phyloP scores from a whole-genome alignment of 2,888 invertebrate genomes.

The Monochamus alternatus region DNA sequence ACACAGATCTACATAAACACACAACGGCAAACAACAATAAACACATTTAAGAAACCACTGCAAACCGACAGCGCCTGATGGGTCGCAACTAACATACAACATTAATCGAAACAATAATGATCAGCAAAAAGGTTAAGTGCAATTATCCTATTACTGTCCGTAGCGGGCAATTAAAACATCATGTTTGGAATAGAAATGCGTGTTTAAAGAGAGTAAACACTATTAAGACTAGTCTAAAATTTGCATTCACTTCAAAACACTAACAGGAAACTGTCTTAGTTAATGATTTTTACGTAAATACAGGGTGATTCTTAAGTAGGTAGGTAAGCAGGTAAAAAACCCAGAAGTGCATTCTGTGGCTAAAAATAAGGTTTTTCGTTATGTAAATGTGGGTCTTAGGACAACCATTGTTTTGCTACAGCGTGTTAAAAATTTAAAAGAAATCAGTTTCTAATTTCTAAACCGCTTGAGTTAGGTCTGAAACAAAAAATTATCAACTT shows the following conservation, averaged over 20 bases:
- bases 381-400: too few relatives aligned
- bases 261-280: background rate
- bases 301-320: too few relatives aligned
- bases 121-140: constrained; percentile 30
- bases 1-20: constrained; percentile 65
- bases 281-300: background rate
- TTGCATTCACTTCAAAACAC: constrained; percentile 24
- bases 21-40: constrained; percentile 38
- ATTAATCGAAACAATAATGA: constrained; percentile 30
- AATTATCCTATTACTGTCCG: constrained; percentile 39
- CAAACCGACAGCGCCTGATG: constrained; percentile 24
- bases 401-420: too few relatives aligned
- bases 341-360: too few relatives aligned
- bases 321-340: too few relatives aligned
- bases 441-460: too few relatives aligned
- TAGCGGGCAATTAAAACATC: constrained; percentile 38
- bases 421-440: too few relatives aligned
- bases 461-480: too few relatives aligned
- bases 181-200: constrained; percentile 34
- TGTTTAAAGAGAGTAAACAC: constrained; percentile 26
- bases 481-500: too few relatives aligned
- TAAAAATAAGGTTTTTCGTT: too few relatives aligned
- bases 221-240: constrained; percentile 3
- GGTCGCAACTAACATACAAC: constrained; percentile 30
- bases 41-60: constrained; percentile 43